Conservation (phyloP, 1,140 invertebrate genomes). For the Scaptomyza graminum region DNA sequence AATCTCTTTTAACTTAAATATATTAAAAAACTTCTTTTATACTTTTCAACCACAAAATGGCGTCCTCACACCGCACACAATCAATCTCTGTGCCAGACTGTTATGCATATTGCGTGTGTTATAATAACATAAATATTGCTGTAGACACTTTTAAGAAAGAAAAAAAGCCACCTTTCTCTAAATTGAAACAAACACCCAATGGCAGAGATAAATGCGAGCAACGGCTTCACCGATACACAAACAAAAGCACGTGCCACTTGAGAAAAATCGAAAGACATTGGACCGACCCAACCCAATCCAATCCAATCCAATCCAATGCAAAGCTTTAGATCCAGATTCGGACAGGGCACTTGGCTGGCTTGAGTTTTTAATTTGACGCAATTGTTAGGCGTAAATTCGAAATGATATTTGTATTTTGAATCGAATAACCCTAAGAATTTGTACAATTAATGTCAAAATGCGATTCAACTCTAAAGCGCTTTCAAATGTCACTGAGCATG, state of each 20-base stretch:
- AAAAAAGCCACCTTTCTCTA: constrained; percentile 73
- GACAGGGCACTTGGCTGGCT: constrained; percentile 35
- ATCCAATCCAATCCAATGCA: constrained; percentile 24
- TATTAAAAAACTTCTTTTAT: constrained; percentile 7
- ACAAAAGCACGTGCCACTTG: constrained; percentile 81
- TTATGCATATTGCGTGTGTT: constrained; percentile 43
- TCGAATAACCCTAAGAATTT: constrained; percentile 65
- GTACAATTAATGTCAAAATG: constrained; percentile 73
- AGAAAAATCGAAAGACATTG: constrained; percentile 47
- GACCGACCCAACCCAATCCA: constrained; percentile 17
- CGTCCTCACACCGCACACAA: constrained; percentile 39
- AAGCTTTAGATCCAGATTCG: constrained; percentile 30
- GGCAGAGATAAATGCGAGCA: constrained; percentile 67
- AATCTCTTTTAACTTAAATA: not conserved
- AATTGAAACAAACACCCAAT: constrained; percentile 46
- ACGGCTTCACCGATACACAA: constrained; percentile 65
- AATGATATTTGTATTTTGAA: constrained; percentile 57
- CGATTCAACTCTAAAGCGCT: constrained; percentile 63
- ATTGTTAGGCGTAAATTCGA: constrained; percentile 73
- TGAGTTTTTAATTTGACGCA: constrained; percentile 76
- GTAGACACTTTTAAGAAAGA: constrained; percentile 23
- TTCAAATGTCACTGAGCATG: constrained; percentile 73
- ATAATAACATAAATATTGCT: constrained; percentile 12
- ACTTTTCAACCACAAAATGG: constrained; percentile 55
- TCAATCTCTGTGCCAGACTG: constrained; percentile 67